Conservation (phyloP, 2,113 vertebrate species). For the Cyanoramphus novaezelandiae region DNA sequence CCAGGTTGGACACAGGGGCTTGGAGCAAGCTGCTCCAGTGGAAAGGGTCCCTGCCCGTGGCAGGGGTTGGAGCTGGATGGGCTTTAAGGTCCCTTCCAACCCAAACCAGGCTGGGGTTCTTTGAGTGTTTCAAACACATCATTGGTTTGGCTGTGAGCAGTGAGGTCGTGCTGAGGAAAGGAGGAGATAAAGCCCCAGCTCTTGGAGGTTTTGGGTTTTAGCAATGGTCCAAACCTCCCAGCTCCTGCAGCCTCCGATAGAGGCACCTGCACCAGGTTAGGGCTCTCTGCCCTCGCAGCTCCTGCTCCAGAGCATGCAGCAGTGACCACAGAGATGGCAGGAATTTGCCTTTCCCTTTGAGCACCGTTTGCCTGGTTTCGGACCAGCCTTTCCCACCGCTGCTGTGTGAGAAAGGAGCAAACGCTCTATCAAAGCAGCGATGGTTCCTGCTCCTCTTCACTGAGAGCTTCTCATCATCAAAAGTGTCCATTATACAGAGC, state of each 20-base stretch:
- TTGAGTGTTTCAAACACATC: fast-evolving
- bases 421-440: neutral
- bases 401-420: neutral
- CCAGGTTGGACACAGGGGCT: too few relatives aligned
- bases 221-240: neutral
- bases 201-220: neutral
- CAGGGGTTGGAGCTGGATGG: fast-evolving
- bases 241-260: neutral
- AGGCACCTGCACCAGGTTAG: neutral
- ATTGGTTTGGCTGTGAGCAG: neutral
- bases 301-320: neutral
- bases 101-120: neutral
- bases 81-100: neutral
- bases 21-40: neutral
- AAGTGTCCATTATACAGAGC: slow-evolving; percentile 13
- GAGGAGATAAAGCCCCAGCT: neutral
- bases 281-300: neutral
- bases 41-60: too few relatives aligned
- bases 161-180: neutral
- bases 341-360: neutral
- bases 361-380: neutral
- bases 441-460: neutral
- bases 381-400: neutral
- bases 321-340: neutral
- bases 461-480: neutral